Base-by-base conservation (phyloP, 2,888 invertebrate species). In the Polyommatus iphigenia region DNA sequence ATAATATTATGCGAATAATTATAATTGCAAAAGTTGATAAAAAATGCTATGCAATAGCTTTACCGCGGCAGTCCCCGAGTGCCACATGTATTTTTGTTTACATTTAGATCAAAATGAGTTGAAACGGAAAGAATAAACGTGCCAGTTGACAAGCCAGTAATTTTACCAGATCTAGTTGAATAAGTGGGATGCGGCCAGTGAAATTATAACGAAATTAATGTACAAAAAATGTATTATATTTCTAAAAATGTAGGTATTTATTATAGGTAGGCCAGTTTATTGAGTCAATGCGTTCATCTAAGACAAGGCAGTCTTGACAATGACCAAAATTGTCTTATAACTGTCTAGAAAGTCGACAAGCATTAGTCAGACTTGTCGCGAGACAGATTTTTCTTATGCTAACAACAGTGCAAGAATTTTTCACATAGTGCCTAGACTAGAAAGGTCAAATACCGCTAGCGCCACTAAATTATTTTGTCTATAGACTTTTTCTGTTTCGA, bases 241-340 rank as follows among this genome's bases (percentile, higher is more conserved):
- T 83, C 84, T 86, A 84, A 79, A 81, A 81, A 46, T 81, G 78
- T 91, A 90, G 90, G 89, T 93, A 93, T 93, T 93, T 93, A 93
- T 93, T 93, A 90, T 84, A 85, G 79, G 82, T 89, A 93, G 91
- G 91, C 91, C 92, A 91, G 92, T 92, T 91, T 86, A 89, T 89
- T 92, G 90, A 93, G 93, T 93, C 93, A 93, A 18, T 18, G 18
- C 18, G 18, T 5, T 18, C 18, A 54, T 54, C 54, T 54, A 18
- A 54, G 54, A 54, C 5, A 18, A 15, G 18, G 5, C 15, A 50
- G 50, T 46, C 46, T 46, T 10, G 10, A 8, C 10, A 46, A 10
- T 46, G 5, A 54, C 18, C 1, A 54, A 54, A 46, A 13, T 1
- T 46, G 46, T 54, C 5, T 54, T 18, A 54, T 18, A 54, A 15